A percentile compares a stretch with the other conserved stretches of the same genome.
Conservation (phyloP, 2,797 vertebrate genomes). For the Pantherophis alleghaniensis region DNA sequence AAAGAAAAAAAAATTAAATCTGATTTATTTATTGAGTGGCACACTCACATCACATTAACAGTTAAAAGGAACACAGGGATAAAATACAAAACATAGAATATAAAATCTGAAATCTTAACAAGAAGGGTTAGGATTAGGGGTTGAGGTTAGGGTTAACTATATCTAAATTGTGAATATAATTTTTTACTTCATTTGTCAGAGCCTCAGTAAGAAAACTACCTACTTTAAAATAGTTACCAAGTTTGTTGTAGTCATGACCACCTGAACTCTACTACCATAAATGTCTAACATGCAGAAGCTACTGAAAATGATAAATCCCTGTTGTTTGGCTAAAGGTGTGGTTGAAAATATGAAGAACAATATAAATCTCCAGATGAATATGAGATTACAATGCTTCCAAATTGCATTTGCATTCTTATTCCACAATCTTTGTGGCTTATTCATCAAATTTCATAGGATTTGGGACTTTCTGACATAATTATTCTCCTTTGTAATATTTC, state of each 20-base stretch:
- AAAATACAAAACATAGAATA: background rate
- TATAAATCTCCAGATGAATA: background rate
- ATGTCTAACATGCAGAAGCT: background rate
- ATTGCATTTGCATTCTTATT: background rate
- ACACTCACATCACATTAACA: background rate
- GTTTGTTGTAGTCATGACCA: background rate
- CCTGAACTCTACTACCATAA: background rate
- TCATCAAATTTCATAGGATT: background rate
- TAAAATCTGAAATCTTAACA: background rate
- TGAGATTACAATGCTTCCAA: background rate
- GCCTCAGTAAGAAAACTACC: background rate
- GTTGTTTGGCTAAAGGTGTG: background rate
- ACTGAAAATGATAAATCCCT: background rate
- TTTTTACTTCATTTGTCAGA: background rate
- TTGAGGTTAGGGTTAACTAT: too few relatives aligned
- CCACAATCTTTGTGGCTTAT: background rate
- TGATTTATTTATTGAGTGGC: background rate
- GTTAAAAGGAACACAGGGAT: background rate
- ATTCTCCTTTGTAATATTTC: background rate
- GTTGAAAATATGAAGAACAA: background rate
- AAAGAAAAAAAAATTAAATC: background rate
- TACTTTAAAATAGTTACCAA: background rate
- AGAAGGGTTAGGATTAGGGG: background rate
- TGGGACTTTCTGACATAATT: background rate
- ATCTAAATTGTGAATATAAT: background rate